These are phyloP conservation scores for Pseudomyrmex dendroicus DNA, from an alignment of 1,140 invertebrate species.

Conservation along the genomic window DNA sequence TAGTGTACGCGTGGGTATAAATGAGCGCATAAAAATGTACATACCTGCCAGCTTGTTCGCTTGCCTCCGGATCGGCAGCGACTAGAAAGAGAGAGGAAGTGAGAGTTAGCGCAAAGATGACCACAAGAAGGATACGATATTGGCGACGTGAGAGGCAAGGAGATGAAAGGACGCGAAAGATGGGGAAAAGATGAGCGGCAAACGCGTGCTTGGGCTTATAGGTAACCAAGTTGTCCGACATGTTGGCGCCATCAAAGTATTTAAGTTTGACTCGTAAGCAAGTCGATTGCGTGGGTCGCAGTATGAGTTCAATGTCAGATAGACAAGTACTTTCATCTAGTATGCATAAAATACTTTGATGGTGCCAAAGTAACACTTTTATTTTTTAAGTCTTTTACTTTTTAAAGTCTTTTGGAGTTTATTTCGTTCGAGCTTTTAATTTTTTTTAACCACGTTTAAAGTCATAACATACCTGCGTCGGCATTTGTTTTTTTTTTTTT, in stretches of 20 bases:
- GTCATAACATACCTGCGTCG: too few relatives aligned
- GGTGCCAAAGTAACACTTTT: slow-evolving; percentile 65
- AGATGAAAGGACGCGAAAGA: slow-evolving; percentile 22
- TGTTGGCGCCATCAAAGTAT: slow-evolving; percentile 75
- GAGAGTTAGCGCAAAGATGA: slow-evolving; percentile 49
- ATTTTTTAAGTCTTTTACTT: too few relatives aligned
- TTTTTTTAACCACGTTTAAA: too few relatives aligned
- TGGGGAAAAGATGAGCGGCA: slow-evolving; percentile 29
- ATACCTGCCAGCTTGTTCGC: slow-evolving; percentile 75
- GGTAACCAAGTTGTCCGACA: slow-evolving; percentile 71
- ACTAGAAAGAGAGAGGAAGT: slow-evolving; percentile 35
- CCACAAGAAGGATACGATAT: slow-evolving; percentile 36
- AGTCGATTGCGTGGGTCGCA: slow-evolving; percentile 67
- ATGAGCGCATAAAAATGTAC: slow-evolving; percentile 78
- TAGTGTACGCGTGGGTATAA: slow-evolving; percentile 77
- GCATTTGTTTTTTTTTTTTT: too few relatives aligned
- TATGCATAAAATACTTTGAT: slow-evolving; percentile 75
- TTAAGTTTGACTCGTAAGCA: slow-evolving; percentile 60
- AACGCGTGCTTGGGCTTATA: slow-evolving; percentile 42
- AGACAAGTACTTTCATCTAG: slow-evolving; percentile 74
- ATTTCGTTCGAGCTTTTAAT: too few relatives aligned
- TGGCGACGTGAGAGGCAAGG: slow-evolving; percentile 44
- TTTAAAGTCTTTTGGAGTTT: too few relatives aligned
- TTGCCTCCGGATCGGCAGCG: slow-evolving; percentile 57
- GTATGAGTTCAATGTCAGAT: slow-evolving; percentile 73